Conservation (phyloP, 2,888 invertebrate genomes). For the Didymodactylos carnosus region DNA sequence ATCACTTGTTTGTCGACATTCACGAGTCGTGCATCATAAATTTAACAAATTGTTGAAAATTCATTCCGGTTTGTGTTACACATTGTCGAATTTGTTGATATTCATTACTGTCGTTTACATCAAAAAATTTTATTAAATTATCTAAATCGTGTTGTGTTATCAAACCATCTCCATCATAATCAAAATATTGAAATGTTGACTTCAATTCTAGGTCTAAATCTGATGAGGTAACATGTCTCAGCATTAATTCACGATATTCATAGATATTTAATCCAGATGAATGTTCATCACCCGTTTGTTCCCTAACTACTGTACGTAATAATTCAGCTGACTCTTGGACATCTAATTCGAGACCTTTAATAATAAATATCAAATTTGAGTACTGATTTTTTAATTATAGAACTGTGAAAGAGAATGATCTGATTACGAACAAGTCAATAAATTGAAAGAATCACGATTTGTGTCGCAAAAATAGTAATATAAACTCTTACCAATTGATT, state of each 20-base stretch:
- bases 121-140: background rate
- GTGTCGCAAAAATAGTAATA: no score
- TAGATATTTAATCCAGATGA: background rate
- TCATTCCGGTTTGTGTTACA: background rate
- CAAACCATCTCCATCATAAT: background rate
- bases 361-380: no score
- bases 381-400: no score
- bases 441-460: no score
- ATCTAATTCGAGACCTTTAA: background rate
- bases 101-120: background rate
- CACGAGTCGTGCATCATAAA: background rate
- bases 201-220: background rate
- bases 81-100: background rate
- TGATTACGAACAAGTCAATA: no score
- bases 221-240: background rate
- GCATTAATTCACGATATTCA: background rate
- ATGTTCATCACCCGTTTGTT: background rate
- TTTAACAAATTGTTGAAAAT: background rate
- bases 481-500: background rate
- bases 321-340: background rate
- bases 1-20: no score
- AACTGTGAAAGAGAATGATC: no score
- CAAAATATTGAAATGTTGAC: background rate
- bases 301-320: background rate
- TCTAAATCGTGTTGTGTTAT: background rate